A percentile compares a stretch with the other conserved stretches of the same genome.
Evolutionary conservation across 2,888 invertebrate genomes (phyloP).

Genomic region (Sminthurinus aureus): DNA sequence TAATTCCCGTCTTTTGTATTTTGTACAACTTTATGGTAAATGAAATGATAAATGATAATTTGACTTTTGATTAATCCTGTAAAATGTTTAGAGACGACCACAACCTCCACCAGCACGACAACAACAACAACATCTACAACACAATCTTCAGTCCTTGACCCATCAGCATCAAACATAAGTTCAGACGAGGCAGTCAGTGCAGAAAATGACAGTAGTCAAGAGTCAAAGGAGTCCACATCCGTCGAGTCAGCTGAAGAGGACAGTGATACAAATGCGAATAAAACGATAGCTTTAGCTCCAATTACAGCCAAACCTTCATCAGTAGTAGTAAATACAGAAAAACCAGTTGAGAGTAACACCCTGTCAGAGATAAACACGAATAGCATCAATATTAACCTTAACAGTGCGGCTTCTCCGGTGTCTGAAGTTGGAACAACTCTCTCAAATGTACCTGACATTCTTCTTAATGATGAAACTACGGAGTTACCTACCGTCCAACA

Average conservation of each 20-base stretch:
- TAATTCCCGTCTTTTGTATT: no score
- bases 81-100: constrained; percentile 41
- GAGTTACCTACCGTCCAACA: background rate
- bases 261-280: background rate
- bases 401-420: background rate
- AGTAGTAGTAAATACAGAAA: constrained; percentile 1
- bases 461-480: background rate
- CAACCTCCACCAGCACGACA: constrained; percentile 46
- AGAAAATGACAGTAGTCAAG: constrained; percentile 52
- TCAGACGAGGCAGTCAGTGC: constrained; percentile 56
- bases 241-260: constrained; percentile 30
- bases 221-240: constrained; percentile 39
- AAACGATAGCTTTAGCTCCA: background rate
- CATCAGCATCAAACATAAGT: constrained; percentile 52
- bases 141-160: constrained; percentile 16
- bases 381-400: background rate
- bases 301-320: background rate
- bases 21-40: no score
- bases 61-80: constrained; percentile 11
- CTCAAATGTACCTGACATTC: background rate
- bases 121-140: constrained; percentile 44
- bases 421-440: background rate
- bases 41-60: background rate
- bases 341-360: background rate
- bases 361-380: background rate